Evolutionary conservation across 2,113 vertebrate genomes (phyloP).

Genomic region (Acanthisitta chloris): DNA sequence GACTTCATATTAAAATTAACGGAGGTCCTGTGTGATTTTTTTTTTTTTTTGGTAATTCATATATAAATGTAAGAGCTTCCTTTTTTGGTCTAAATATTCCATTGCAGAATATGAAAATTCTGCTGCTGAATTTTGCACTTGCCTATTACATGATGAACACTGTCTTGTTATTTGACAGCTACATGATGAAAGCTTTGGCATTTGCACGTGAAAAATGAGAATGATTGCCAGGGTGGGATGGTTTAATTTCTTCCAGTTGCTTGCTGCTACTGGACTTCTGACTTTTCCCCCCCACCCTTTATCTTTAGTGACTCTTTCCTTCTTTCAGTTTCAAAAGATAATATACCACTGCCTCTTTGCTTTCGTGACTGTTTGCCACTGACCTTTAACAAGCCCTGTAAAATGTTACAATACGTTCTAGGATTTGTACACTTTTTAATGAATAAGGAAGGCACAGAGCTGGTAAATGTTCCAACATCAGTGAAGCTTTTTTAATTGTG

Average conservation of each 20-base stretch:
- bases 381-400: conserved; percentile 26
- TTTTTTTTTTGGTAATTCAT: not conserved
- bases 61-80: not conserved
- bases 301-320: not conserved
- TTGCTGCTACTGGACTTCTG: not conserved
- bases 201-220: not conserved
- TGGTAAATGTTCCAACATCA: not conserved
- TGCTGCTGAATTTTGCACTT: not conserved
- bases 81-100: not conserved
- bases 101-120: not conserved
- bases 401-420: not conserved
- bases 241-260: not conserved
- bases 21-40: not conserved
- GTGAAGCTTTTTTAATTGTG: not conserved
- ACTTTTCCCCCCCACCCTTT: not conserved
- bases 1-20: not conserved
- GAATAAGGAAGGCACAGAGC: not conserved
- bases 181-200: conserved; percentile 12
- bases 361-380: not conserved
- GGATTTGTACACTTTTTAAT: not conserved
- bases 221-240: not conserved
- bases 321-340: not conserved
- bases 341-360: not conserved
- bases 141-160: not conserved
- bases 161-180: conserved; percentile 14